phyloP scores from a whole-genome alignment of 1,140 invertebrate genomes.

The Arion vulgaris region DNA sequence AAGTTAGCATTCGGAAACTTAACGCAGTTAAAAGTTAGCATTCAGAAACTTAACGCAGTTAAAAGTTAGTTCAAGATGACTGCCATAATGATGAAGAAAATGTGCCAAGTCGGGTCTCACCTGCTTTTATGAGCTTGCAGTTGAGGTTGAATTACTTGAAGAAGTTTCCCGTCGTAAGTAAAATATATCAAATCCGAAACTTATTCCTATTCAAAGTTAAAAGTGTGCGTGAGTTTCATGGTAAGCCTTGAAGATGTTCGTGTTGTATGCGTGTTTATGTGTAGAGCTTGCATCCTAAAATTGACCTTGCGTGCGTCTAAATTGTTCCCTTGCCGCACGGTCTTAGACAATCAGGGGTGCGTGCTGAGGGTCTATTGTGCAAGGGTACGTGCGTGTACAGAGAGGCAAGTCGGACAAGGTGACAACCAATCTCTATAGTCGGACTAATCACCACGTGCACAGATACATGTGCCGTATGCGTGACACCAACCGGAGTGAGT shows the following conservation, averaged over 20 bases:
- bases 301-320: conserved; percentile 35
- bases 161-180: neutral
- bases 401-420: conserved; percentile 13
- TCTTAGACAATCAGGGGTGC: conserved; percentile 33
- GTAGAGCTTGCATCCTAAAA: conserved; percentile 18
- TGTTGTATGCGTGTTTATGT: conserved; percentile 21
- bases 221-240: neutral
- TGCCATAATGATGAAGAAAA: too few relatives aligned
- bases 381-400: conserved; percentile 26
- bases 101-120: too few relatives aligned
- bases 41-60: too few relatives aligned
- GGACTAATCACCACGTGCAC: neutral
- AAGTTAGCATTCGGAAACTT: too few relatives aligned
- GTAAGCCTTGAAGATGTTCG: neutral
- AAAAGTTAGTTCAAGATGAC: too few relatives aligned
- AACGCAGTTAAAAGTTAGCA: too few relatives aligned
- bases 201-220: neutral
- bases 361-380: conserved; percentile 31
- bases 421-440: conserved; percentile 17
- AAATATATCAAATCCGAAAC: neutral
- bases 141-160: neutral
- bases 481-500: neutral
- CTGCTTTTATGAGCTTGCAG: too few relatives aligned
- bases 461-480: conserved; percentile 12
- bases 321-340: conserved; percentile 31